These are phyloP conservation scores for Leucophenga maculata DNA, from an alignment of 2,888 invertebrate species.

Conservation along the genomic window DNA sequence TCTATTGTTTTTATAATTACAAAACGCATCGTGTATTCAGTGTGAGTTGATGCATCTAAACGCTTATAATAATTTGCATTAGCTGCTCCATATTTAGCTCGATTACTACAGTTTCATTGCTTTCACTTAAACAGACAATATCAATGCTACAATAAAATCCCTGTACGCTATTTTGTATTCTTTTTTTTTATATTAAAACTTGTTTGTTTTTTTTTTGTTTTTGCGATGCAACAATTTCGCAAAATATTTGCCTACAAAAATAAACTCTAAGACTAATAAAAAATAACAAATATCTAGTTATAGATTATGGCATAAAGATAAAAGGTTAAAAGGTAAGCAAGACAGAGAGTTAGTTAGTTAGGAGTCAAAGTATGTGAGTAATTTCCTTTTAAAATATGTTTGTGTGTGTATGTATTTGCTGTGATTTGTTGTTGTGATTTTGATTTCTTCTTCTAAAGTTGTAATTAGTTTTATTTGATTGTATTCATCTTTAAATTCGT, in stretches of 20 bases:
- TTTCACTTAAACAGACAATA: background rate
- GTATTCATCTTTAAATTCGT: constrained; percentile 61
- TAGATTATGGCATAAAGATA: background rate
- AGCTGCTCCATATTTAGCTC: too few species aligned
- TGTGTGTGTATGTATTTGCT: background rate
- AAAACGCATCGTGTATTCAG: constrained; percentile 16
- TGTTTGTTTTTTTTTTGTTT: background rate
- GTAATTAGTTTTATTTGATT: constrained; percentile 49
- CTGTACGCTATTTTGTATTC: constrained; percentile 63
- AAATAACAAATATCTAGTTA: background rate
- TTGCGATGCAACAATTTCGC: constrained; percentile 2
- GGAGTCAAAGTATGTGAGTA: background rate
- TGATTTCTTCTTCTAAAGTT: background rate
- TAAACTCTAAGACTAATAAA: background rate
- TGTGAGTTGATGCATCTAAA: background rate
- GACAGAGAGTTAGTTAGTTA: background rate
- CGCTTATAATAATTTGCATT: too few species aligned
- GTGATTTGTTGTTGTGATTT: constrained; percentile 29
- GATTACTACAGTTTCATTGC: background rate
- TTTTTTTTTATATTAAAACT: constrained; percentile 5
- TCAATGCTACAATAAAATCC: constrained; percentile 68
- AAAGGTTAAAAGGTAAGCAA: background rate
- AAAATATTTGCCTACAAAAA: background rate
- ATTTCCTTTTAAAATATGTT: constrained; percentile 3
- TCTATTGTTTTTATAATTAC: constrained; percentile 4